Conservation (phyloP, 2,888 invertebrate genomes). For the Ormyrus rosae region DNA sequence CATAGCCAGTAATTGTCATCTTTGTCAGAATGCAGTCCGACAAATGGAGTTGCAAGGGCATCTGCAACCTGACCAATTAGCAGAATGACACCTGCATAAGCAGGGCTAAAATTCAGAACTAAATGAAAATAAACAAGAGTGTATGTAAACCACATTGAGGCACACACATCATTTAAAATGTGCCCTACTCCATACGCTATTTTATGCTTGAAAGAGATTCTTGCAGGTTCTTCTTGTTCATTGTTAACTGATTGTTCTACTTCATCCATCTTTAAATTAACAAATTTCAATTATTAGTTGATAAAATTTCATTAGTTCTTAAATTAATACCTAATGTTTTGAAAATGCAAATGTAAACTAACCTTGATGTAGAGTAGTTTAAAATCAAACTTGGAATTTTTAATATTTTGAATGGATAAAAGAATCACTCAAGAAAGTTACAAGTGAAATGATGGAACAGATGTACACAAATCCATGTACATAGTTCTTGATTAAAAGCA, state of each 20-base stretch:
- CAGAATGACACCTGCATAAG: conserved; percentile 80
- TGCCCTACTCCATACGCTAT: conserved; percentile 88
- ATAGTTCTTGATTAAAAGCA: conserved; percentile 33
- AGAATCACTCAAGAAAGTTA: not conserved
- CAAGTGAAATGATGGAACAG: not conserved
- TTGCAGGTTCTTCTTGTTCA: conserved; percentile 11
- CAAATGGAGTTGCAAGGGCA: conserved; percentile 90
- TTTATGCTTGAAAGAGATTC: conserved; percentile 61
- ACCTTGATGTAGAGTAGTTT: conserved; percentile 22
- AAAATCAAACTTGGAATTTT: not conserved
- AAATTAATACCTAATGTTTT: not conserved
- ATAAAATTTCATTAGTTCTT: not conserved
- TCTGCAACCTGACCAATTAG: conserved; percentile 91
- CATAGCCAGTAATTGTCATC: conserved; percentile 82
- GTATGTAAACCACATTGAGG: conserved; percentile 96
- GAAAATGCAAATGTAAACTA: conserved; percentile 15
- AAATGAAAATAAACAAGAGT: conserved; percentile 87
- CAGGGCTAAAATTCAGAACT: conserved; percentile 77
- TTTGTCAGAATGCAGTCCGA: conserved; percentile 90
- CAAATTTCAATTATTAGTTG: not conserved
- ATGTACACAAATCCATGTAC: conserved; percentile 9
- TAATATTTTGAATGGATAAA: conserved; percentile 4
- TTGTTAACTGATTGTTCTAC: conserved; percentile 9
- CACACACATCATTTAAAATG: conserved; percentile 93
- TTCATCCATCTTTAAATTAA: conserved; percentile 34